phyloP scores from a whole-genome alignment of 2,113 vertebrate species.

The Uropsilus gracilis region DNA sequence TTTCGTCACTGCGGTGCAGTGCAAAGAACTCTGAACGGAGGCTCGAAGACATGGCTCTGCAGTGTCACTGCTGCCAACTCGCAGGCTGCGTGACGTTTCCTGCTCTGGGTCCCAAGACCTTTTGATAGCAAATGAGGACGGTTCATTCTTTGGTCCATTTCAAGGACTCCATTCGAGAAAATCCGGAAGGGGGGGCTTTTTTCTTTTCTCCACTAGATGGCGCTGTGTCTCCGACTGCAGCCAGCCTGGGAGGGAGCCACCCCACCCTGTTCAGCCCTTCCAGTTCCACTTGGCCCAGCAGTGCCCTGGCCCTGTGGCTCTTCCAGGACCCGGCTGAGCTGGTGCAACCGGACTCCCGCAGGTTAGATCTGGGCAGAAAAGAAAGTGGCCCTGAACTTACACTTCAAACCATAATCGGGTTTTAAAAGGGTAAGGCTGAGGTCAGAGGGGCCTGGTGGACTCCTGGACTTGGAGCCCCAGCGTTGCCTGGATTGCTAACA shows the following conservation, averaged over 20 bases:
- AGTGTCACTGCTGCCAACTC: neutral
- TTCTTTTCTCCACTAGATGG: constrained; percentile 74
- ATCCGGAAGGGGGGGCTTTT: neutral
- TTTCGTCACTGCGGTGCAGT: neutral
- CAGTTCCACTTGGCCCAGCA: constrained; percentile 88
- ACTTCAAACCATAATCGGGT: neutral
- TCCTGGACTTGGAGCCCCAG: neutral
- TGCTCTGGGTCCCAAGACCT: neutral
- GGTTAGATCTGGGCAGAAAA: constrained; percentile 77
- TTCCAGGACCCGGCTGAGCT: constrained; percentile 74
- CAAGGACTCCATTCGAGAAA: neutral
- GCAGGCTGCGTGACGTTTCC: neutral
- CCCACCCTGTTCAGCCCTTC: neutral
- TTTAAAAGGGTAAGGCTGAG: neutral
- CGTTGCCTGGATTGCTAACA: accelerated
- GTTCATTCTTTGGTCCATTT: neutral
- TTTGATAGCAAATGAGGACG: neutral
- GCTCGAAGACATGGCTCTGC: neutral
- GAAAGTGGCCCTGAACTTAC: neutral
- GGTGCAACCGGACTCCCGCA: constrained; percentile 92
- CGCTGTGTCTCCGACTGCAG: neutral
- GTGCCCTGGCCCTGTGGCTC: constrained; percentile 89
- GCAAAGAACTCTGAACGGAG: neutral
- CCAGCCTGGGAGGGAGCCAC: accelerated
- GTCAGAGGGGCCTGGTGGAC: neutral